A percentile compares a stretch with the other conserved stretches of the same genome.
Conservation (phyloP, 2,113 vertebrate species). For the Corythornis cristatus region DNA sequence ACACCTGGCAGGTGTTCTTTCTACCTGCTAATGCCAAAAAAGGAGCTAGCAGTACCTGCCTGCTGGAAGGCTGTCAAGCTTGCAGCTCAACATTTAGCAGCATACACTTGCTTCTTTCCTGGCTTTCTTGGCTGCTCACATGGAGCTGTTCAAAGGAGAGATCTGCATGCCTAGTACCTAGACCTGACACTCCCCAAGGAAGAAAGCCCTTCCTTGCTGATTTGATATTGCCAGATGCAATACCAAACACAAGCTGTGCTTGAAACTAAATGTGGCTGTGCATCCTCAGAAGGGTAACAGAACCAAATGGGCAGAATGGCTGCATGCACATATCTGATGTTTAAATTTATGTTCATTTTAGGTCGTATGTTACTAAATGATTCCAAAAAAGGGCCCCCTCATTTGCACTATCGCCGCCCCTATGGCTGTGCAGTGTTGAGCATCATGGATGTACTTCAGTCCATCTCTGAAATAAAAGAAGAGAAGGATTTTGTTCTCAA, state of each 20-base stretch:
- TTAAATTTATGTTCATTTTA: constrained; percentile 14
- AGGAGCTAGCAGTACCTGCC: background rate
- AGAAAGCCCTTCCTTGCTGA: background rate
- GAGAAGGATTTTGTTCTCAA: constrained; percentile 98
- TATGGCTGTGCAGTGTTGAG: constrained; percentile 93
- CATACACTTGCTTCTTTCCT: background rate
- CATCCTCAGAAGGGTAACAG: background rate
- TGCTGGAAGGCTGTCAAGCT: background rate
- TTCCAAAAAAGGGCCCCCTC: constrained; percentile 92
- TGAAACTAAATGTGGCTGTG: background rate
- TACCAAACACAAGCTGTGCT: background rate
- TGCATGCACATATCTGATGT: background rate
- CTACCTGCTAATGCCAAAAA: background rate
- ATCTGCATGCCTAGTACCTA: rapidly evolving
- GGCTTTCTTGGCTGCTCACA: background rate
- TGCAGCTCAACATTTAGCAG: background rate
- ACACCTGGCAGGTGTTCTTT: background rate
- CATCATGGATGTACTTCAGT: constrained; percentile 90
- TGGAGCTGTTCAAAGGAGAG: background rate
- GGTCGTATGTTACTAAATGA: constrained; percentile 95
- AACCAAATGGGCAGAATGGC: background rate
- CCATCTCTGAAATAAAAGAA: constrained; percentile 91
- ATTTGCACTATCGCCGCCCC: constrained; percentile 89
- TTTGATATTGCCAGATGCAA: background rate
- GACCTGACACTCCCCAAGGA: background rate